Conservation (phyloP, 2,113 vertebrate genomes). For the Pristiophorus japonicus region DNA sequence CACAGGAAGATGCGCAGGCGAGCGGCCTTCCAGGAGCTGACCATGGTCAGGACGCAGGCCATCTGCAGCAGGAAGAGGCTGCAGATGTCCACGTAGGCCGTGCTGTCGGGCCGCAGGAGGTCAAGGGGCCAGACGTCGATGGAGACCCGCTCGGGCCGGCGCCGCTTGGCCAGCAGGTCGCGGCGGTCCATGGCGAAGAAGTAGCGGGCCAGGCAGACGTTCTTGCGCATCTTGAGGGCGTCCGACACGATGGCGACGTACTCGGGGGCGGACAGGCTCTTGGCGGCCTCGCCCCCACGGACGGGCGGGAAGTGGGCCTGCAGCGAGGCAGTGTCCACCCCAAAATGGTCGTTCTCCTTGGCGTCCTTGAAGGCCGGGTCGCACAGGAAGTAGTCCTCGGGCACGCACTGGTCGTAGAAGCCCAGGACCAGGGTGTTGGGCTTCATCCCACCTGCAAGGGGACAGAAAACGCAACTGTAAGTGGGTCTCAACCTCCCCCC, state of each 20-base stretch:
- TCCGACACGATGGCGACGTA: constrained; percentile 78
- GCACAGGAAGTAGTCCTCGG: constrained; percentile 78
- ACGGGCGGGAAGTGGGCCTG: constrained; percentile 78
- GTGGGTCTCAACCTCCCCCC: neutral
- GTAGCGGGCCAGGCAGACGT: constrained; percentile 73
- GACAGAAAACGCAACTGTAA: neutral
- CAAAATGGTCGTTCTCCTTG: constrained; percentile 63
- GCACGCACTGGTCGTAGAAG: constrained; percentile 73
- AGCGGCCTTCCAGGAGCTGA: constrained; percentile 71
- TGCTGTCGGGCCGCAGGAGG: constrained; percentile 64
- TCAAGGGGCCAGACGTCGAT: constrained; percentile 86
- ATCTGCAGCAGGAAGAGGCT: constrained; percentile 86
- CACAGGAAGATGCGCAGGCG: constrained; percentile 81
- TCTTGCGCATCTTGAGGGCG: constrained; percentile 85
- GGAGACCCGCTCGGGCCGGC: constrained; percentile 50
- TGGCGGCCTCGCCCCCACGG: constrained; percentile 62
- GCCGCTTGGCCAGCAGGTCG: constrained; percentile 39
- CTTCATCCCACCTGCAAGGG: constrained; percentile 77
- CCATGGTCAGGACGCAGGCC: constrained; percentile 87
- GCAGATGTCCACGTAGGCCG: constrained; percentile 72
- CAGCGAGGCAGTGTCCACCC: constrained; percentile 67
- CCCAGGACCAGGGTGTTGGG: constrained; percentile 79
- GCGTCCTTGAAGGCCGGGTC: constrained; percentile 64
- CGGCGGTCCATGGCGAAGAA: constrained; percentile 62
- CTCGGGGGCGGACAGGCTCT: constrained; percentile 66